Conservation (phyloP, 1,140 invertebrate species). For the Drosophila nikananu region DNA sequence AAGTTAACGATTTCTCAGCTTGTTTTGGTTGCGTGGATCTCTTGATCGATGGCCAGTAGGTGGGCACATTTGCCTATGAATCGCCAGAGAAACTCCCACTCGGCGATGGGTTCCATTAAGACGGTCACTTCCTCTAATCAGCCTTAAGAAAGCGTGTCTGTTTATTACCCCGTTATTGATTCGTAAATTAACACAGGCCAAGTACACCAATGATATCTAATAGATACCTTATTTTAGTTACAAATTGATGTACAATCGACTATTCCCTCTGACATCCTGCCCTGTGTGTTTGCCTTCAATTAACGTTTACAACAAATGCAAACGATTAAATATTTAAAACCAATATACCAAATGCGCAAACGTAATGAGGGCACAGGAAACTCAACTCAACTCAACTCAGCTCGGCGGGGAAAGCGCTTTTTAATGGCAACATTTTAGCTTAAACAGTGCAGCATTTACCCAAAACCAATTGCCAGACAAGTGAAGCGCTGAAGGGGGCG, state of each 20-base stretch:
- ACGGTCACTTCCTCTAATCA: constrained; percentile 22
- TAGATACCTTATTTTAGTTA: neutral
- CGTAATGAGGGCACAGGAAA: constrained; percentile 55
- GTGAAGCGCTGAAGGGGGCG: constrained; percentile 1
- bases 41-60: constrained; percentile 65
- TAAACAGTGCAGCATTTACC: constrained; percentile 70
- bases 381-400: neutral
- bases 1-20: constrained; percentile 60
- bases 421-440: constrained; percentile 79
- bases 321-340: constrained; percentile 72
- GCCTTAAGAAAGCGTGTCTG: constrained; percentile 5
- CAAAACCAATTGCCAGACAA: constrained; percentile 66
- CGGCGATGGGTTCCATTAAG: constrained; percentile 4
- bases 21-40: constrained; percentile 40
- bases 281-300: constrained; percentile 60
- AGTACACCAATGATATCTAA: neutral
- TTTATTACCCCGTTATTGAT: constrained; percentile 1
- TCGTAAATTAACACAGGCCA: neutral
- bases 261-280: constrained; percentile 25
- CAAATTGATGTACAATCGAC: neutral
- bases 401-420: constrained; percentile 46
- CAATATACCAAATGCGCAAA: constrained; percentile 75
- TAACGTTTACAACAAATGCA: constrained; percentile 69
- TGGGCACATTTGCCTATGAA: constrained; percentile 45
- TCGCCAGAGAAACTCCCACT: constrained; percentile 27